Percentiles rank a stretch among this genome's conserved stretches.
Evolutionary conservation across 2,797 vertebrate genomes (phyloP).

Genomic region (Phoxinus dragarum): DNA sequence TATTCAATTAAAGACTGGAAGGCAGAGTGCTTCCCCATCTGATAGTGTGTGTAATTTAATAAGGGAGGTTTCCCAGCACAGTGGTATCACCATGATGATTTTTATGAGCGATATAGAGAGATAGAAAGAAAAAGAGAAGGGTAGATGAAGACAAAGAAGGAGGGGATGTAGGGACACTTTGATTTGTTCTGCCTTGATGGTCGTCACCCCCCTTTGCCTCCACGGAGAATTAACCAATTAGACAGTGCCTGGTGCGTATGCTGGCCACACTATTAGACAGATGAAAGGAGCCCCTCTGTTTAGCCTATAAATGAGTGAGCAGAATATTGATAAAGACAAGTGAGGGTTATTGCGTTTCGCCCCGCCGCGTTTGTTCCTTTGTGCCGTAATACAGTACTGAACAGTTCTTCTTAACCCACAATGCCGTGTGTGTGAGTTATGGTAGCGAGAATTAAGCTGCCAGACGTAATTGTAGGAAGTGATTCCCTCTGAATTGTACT

Average conservation of each 20-base stretch:
- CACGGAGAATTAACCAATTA: constrained; percentile 62
- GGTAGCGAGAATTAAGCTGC: constrained; percentile 13
- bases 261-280: constrained; percentile 39
- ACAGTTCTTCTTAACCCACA: background rate
- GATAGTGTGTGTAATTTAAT: constrained; percentile 74
- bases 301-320: constrained; percentile 31
- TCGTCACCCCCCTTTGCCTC: constrained; percentile 46
- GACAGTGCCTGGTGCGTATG: constrained; percentile 31
- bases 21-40: constrained; percentile 61
- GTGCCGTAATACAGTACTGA: constrained; percentile 1
- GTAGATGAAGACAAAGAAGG: background rate
- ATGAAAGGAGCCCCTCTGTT: constrained; percentile 51
- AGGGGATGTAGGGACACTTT: constrained; percentile 12
- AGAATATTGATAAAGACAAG: constrained; percentile 52
- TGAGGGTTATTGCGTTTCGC: constrained; percentile 37
- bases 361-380: background rate
- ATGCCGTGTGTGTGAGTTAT: background rate
- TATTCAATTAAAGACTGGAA: constrained; percentile 69
- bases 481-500: constrained; percentile 25
- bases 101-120: constrained; percentile 16
- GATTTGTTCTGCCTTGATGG: constrained; percentile 56
- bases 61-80: constrained; percentile 68
- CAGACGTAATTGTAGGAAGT: constrained; percentile 34
- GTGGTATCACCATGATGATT: constrained; percentile 28
- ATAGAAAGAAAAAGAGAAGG: constrained; percentile 3